phyloP scores from a whole-genome alignment of 2,113 vertebrate species.

The Pluvianellus socialis region DNA sequence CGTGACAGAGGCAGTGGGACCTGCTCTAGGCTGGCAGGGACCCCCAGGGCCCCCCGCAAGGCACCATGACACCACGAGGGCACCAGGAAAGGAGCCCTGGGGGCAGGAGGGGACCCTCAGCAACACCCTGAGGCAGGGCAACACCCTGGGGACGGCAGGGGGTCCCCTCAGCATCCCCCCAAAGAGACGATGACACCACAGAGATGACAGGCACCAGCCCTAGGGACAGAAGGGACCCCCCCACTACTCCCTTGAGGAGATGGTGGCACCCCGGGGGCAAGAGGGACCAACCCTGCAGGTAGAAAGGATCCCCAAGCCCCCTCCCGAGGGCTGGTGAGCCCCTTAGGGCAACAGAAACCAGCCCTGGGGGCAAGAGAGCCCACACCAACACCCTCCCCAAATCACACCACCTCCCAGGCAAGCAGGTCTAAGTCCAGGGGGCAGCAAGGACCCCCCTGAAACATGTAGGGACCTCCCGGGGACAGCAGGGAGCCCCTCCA shows the following conservation, averaged over 20 bases:
- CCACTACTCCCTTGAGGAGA: too few species aligned
- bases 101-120: background rate
- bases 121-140: background rate
- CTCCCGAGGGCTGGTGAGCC: background rate
- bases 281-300: background rate
- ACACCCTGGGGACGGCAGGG: background rate
- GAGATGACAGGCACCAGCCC: background rate
- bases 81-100: too few species aligned
- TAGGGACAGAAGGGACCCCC: background rate
- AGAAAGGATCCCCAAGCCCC: too few species aligned
- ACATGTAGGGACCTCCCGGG: too few species aligned
- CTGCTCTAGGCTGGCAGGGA: background rate
- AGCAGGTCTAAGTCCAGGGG: background rate
- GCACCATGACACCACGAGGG: rapidly evolving
- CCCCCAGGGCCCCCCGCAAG: background rate
- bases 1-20: rapidly evolving
- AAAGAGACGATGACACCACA: rapidly evolving
- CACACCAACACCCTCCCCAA: background rate
- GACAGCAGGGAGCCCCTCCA: too few species aligned
- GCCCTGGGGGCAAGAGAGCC: too few species aligned
- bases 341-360: too few species aligned
- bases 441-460: background rate
- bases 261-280: background rate
- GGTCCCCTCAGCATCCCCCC: background rate
- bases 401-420: background rate